Evolutionary conservation across 1,140 invertebrate species (phyloP).

Genomic region (Heliconius himera): DNA sequence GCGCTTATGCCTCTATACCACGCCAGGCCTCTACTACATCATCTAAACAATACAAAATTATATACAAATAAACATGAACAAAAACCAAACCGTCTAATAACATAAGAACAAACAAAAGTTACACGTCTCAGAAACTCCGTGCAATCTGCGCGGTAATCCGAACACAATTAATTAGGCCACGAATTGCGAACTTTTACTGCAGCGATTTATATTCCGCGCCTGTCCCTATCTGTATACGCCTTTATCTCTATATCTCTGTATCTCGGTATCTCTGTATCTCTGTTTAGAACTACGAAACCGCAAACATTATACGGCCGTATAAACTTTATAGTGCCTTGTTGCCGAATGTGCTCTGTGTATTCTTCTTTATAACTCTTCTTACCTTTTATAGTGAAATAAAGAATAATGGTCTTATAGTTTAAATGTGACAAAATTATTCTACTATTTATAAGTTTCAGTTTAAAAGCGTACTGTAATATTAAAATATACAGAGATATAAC

Average conservation of each 20-base stretch:
- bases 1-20: too few species aligned
- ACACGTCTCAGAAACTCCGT: slow-evolving; percentile 20
- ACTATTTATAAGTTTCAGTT: background rate
- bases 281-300: slow-evolving; percentile 41
- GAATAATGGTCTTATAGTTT: background rate
- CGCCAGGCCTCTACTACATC: too few species aligned
- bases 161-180: slow-evolving; percentile 70
- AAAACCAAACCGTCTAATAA: background rate
- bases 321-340: slow-evolving; percentile 34
- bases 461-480: background rate
- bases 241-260: slow-evolving; percentile 22
- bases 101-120: slow-evolving; percentile 4
- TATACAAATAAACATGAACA: background rate
- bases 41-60: background rate
- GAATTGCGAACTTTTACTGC: slow-evolving; percentile 65
- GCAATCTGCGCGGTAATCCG: slow-evolving; percentile 51
- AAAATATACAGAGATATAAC: background rate
- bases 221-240: slow-evolving; percentile 38
- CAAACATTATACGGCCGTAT: slow-evolving; percentile 32
- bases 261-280: slow-evolving; percentile 56
- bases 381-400: slow-evolving; percentile 2
- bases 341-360: slow-evolving; percentile 20
- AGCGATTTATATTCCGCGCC: slow-evolving; percentile 68
- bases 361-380: background rate
- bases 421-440: background rate